Conservation (phyloP, 2,797 vertebrate genomes). For the Diplodus puntazzo region DNA sequence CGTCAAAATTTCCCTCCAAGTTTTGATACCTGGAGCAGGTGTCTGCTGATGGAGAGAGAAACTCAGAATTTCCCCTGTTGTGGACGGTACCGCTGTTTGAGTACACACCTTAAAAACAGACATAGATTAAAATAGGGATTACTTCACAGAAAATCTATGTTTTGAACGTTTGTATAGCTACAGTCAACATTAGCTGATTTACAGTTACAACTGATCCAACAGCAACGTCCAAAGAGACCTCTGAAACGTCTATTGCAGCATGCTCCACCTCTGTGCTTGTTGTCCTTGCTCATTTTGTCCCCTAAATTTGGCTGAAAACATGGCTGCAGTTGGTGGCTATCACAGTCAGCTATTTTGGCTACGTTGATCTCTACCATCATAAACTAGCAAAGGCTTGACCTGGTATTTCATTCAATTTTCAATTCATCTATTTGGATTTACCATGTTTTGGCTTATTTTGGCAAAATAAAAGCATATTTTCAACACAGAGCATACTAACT, state of each 20-base stretch:
- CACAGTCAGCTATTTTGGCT: not conserved
- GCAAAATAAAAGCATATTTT: too few species aligned
- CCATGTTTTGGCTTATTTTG: too few species aligned
- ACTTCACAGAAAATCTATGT: not conserved
- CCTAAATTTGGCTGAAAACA: not conserved
- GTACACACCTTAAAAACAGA: conserved; percentile 85
- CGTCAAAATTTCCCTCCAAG: conserved; percentile 80
- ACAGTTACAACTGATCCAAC: too few species aligned
- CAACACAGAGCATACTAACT: too few species aligned
- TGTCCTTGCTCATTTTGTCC: not conserved
- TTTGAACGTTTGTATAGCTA: too few species aligned
- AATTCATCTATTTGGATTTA: not conserved
- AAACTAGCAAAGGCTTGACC: not conserved
- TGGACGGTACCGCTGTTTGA: conserved; percentile 78
- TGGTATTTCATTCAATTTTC: not conserved
- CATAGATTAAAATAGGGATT: not conserved
- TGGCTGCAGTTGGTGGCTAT: not conserved
- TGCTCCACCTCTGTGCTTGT: not conserved
- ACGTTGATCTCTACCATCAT: not conserved
- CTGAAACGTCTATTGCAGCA: not conserved
- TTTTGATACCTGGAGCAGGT: conserved; percentile 83
- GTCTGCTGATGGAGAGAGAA: conserved; percentile 82
- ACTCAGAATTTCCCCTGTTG: conserved; percentile 78
- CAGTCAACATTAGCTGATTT: too few species aligned
- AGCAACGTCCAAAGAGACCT: not conserved